A percentile compares a stretch with the other conserved stretches of the same genome.
phyloP scores from a whole-genome alignment of 2,113 vertebrate species.

The Pseudorasbora parva region DNA sequence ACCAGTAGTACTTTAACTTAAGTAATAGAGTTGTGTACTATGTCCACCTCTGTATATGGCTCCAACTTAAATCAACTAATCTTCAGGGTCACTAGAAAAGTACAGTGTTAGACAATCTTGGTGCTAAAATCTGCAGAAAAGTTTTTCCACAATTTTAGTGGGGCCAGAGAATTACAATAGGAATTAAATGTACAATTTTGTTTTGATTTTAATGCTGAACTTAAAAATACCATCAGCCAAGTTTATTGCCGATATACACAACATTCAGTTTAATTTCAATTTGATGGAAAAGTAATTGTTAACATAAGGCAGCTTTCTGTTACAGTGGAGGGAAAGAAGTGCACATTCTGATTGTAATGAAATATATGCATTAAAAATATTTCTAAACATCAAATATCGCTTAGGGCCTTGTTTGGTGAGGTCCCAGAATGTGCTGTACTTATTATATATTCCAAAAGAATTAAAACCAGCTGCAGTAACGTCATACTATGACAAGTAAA shows the following conservation, averaged over 20 bases:
- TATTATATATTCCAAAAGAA: slow-evolving; percentile 10
- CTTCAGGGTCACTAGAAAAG: not conserved
- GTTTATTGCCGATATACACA: slow-evolving; percentile 52
- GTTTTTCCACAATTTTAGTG: not conserved
- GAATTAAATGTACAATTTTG: not conserved
- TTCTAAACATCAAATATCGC: slow-evolving; percentile 18
- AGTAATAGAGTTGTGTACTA: no score
- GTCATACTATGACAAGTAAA: slow-evolving; percentile 15
- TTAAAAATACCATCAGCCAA: not conserved
- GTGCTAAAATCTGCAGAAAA: not conserved
- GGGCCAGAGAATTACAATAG: not conserved
- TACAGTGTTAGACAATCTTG: not conserved
- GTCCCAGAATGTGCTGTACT: slow-evolving; percentile 24
- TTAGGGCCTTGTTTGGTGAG: slow-evolving; percentile 26
- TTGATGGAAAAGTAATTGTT: slow-evolving; percentile 25
- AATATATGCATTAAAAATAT: slow-evolving; percentile 49
- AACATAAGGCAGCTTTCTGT: slow-evolving; percentile 42
- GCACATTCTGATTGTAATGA: slow-evolving; percentile 45
- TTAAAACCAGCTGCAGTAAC: slow-evolving; percentile 37
- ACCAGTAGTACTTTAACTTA: no score
- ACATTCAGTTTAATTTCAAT: slow-evolving; percentile 1
- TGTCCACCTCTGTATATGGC: no score
- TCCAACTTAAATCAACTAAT: not conserved
- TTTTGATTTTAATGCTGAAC: not conserved
- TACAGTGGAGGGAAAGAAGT: slow-evolving; percentile 46